Percentiles rank a stretch among this genome's conserved stretches.
Evolutionary conservation across 2,888 invertebrate species (phyloP).

Genomic region (Drosophila seclusa): DNA sequence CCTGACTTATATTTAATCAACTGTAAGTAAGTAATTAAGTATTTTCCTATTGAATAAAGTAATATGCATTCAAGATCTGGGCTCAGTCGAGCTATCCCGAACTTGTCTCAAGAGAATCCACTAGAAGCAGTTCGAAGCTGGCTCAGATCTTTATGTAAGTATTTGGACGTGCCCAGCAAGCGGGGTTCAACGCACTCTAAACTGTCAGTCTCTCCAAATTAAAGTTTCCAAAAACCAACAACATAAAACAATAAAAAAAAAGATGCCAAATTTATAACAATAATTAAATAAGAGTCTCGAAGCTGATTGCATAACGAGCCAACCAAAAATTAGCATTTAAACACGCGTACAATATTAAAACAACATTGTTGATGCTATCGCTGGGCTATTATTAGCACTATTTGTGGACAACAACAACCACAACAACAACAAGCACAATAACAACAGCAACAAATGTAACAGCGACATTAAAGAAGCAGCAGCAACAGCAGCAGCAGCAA

Average conservation of each 20-base stretch:
- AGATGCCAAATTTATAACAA: conserved; percentile 2
- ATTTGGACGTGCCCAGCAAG: conserved; percentile 12
- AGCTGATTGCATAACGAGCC: conserved; percentile 43
- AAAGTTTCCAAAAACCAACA: conserved; percentile 27
- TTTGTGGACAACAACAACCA: conserved; percentile 4
- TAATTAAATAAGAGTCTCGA: conserved; percentile 43
- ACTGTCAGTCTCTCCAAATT: conserved; percentile 18
- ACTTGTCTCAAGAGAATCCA: neutral
- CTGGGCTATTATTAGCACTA: conserved; percentile 44
- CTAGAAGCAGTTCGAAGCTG: neutral
- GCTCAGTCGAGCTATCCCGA: neutral
- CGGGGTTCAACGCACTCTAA: conserved; percentile 38
- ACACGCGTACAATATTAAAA: conserved; percentile 52
- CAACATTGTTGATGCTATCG: conserved; percentile 16
- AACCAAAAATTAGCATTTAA: conserved; percentile 49
- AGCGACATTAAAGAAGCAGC: conserved; percentile 24
- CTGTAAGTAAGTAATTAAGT: neutral
- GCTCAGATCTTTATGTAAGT: conserved; percentile 18
- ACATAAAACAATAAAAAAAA: conserved; percentile 1
- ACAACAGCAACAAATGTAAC: conserved; percentile 33
- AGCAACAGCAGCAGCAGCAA: conserved; percentile 15
- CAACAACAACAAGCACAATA: conserved; percentile 12
- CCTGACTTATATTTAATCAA: neutral
- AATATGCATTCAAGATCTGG: neutral
- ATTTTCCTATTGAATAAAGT: neutral